Base-by-base conservation (phyloP, 2,888 invertebrate genomes). In the Hyposoter dolosus region DNA sequence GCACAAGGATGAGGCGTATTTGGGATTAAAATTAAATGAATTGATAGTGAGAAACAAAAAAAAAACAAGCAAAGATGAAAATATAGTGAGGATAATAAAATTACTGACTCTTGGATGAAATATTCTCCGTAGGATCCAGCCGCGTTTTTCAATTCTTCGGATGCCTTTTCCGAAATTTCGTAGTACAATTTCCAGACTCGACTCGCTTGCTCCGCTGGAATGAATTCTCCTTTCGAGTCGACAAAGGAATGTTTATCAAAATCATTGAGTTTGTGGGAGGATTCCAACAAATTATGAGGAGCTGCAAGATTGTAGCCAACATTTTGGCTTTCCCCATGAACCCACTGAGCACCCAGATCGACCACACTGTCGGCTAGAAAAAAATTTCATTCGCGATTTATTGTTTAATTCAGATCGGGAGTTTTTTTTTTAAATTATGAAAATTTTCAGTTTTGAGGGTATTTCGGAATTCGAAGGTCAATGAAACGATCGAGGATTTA, bases 271-370 rank as follows among this genome's bases (percentile, higher is more conserved):
- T 85, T 84, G 53, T 79, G 82, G 0, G 90, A 92, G 7, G 92
- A 90, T 35, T 88, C 94, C 3, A 95, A 89, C 17, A 95, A 94
- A 87, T 95, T 94, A 0, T 91, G 82, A 2, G 90, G 89, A 1
- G 88, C 88, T 0, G 95, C 96, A 71, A 96, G 91, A 63, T 96
- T 94, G 89, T 95, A 96, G 0, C 96, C 95, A 35, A 95, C 90
- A 93, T 97, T 96, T 69, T 95, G 95, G 91, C 95, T 94, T 91
- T 97, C 96, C 0, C 97, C 97, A 89, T 97, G 97, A 81, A 97
- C 96, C 97, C 97, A 98, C 89, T 97, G 97, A 68, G 97, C 97
- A 0, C 97, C 97, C 74, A 97, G 91, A 92, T 98, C 97, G 6
- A 97, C 94, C 6, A 95, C 93, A 86, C 95, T 95, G 0, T 95